These are phyloP conservation scores for Sepioteuthis lessoniana DNA, from an alignment of 2,888 invertebrate species.

Conservation along the genomic window DNA sequence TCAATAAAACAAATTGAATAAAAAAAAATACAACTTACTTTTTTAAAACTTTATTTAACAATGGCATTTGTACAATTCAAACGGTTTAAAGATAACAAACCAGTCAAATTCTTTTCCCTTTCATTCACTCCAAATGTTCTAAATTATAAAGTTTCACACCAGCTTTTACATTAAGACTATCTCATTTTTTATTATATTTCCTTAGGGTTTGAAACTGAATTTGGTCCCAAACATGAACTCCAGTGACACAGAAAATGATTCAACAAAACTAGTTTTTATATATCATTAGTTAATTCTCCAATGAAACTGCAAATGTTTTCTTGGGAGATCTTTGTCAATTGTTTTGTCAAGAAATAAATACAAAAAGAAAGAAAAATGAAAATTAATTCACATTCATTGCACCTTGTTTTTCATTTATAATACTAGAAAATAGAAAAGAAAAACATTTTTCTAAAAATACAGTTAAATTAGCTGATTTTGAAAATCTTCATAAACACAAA, in stretches of 20 bases:
- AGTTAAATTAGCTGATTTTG: background rate
- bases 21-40: background rate
- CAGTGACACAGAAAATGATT: background rate
- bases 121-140: conserved; percentile 8
- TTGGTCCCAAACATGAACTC: background rate
- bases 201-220: background rate
- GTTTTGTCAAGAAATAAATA: background rate
- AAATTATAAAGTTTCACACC: background rate
- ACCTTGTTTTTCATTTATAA: background rate
- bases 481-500: background rate
- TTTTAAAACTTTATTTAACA: conserved; percentile 13
- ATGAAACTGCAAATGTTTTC: background rate
- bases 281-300: too few species aligned
- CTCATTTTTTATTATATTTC: background rate
- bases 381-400: background rate
- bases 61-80: conserved; percentile 33
- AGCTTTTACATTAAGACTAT: background rate
- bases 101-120: background rate
- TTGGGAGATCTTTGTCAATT: background rate
- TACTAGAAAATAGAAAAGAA: background rate
- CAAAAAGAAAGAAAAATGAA: background rate
- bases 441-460: background rate
- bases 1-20: too few species aligned
- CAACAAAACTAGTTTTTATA: background rate
- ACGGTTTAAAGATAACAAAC: background rate